Evolutionary conservation across 2,113 vertebrate species (phyloP).

Genomic region (Scatophagus argus): DNA sequence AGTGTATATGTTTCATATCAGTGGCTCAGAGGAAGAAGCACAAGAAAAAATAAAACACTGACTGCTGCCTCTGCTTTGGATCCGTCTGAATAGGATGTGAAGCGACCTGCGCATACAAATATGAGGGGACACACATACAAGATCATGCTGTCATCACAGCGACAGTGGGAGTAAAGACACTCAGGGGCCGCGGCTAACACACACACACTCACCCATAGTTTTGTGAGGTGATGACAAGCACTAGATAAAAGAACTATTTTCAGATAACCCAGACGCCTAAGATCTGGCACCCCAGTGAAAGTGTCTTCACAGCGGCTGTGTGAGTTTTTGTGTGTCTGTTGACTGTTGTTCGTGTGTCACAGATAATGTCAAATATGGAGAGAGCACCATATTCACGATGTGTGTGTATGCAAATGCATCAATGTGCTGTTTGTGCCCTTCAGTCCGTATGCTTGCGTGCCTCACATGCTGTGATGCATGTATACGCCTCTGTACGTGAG

Average conservation of each 20-base stretch:
- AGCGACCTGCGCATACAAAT: not conserved
- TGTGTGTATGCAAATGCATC: slow-evolving; percentile 28
- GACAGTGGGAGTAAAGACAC: not conserved
- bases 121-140: not conserved
- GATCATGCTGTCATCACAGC: slow-evolving; percentile 10
- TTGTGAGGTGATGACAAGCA: slow-evolving; percentile 44
- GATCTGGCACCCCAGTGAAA: slow-evolving; percentile 37
- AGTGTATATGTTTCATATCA: slow-evolving; percentile 17
- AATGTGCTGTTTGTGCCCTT: slow-evolving; percentile 1
- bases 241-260: slow-evolving; percentile 42
- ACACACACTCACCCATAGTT: not conserved
- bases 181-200: not conserved
- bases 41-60: not conserved
- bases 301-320: slow-evolving; percentile 24
- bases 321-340: not conserved
- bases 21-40: not conserved
- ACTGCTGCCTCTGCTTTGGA: slow-evolving; percentile 14
- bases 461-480: slow-evolving; percentile 12
- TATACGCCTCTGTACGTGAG: not conserved
- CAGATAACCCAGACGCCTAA: slow-evolving; percentile 61
- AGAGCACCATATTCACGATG: slow-evolving; percentile 11
- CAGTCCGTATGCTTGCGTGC: not conserved
- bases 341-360: slow-evolving; percentile 28
- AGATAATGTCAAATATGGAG: slow-evolving; percentile 59
- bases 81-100: slow-evolving; percentile 28